A percentile compares a stretch with the other conserved stretches of the same genome.
Conservation (phyloP, 2,113 vertebrate genomes). For the Sceloporus tristichus region DNA sequence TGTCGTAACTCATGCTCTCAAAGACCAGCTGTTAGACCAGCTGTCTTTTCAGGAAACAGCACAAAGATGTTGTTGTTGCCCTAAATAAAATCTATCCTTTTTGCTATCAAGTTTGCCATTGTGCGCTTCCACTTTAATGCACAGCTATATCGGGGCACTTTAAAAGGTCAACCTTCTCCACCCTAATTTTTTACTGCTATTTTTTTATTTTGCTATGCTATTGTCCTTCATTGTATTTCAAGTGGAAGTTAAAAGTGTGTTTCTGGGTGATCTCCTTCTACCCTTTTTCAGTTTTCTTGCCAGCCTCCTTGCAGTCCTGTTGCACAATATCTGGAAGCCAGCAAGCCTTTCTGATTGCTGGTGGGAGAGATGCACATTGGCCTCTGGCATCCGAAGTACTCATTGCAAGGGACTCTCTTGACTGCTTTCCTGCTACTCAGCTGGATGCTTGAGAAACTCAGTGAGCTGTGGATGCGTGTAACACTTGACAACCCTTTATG, state of each 20-base stretch:
- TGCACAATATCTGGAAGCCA: not conserved
- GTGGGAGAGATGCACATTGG: not conserved
- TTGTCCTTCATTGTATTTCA: not conserved
- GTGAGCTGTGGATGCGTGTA: not conserved
- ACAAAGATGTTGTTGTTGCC: not conserved
- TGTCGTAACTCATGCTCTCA: not conserved
- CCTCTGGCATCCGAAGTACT: fast-evolving
- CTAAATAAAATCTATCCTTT: not conserved
- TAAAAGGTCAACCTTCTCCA: not conserved
- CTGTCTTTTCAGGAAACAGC: not conserved
- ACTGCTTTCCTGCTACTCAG: not conserved
- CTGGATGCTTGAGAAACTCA: fast-evolving
- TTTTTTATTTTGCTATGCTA: not conserved
- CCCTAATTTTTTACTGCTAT: not conserved
- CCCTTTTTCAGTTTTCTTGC: not conserved
- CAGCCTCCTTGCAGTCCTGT: not conserved
- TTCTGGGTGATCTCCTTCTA: not conserved
- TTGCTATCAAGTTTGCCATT: not conserved
- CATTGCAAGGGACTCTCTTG: fast-evolving
- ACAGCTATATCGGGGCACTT: too few species aligned
- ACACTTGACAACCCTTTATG: not conserved
- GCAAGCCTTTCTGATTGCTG: not conserved
- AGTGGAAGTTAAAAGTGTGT: not conserved
- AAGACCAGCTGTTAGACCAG: not conserved
- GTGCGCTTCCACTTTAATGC: not conserved